Evolutionary conservation across 2,797 vertebrate genomes (phyloP), one percentile per base, ranked within the genome.

Genomic region (Amniataba percoides): DNA sequence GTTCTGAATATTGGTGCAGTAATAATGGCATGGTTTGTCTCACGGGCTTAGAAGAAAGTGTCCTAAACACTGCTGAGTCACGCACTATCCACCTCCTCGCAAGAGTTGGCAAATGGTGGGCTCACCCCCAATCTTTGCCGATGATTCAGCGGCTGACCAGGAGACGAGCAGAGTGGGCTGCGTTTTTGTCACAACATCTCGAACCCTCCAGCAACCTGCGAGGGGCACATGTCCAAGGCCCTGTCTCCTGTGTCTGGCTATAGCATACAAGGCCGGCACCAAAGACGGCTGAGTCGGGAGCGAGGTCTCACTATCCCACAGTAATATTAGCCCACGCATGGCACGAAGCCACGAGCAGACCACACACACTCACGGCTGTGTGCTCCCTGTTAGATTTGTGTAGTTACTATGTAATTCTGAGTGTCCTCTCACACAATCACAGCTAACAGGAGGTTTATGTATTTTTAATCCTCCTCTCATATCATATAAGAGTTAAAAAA

Each of bases 121-220:
- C 63, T 84, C 81, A 70, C 58, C 69, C 71, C 67, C 77, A 52
- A 27, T 89, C 78, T 87, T 81, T 77, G 64, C 78, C 74, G 88
- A 91, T 91, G 82, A 91, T 80, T 89, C 88, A 91, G 82, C 62
- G 66, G 76, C 64, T 63, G 67, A 88, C 60, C 64, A 74, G 61
- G 66, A 87, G 80, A 77, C 45, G 53, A 71, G 81, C 46, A 69
- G 76, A 82, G 84, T 81, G 79, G 81, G 87, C 49, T 84, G 85
- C 79, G 79, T 88, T 84, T 92, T 88, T 91, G 83, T 79, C 83
- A 87, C 87, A 83, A 79, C 80, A 86, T 87, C 68, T 87, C 65
- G 43, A 77, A 82, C 58, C 85, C 71, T 83, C 62, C 60, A 71
- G 85, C 75, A 88, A 84, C 81, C 82, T 81, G 71, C 81, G 57